Evolutionary conservation across 2,113 vertebrate genomes (phyloP).

Genomic region (Azemiops feae): DNA sequence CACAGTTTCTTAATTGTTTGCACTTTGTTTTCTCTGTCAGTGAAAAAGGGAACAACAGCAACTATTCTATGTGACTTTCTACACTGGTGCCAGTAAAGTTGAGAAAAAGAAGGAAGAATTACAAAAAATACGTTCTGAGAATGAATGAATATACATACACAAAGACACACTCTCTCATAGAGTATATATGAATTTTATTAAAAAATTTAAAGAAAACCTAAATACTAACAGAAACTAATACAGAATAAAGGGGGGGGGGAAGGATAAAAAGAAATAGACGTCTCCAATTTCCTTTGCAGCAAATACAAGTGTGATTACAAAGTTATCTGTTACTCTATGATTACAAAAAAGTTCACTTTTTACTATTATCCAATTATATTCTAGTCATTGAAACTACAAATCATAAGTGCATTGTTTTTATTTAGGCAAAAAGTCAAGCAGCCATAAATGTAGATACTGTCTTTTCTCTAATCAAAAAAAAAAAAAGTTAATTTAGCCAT

Average conservation of each 20-base stretch:
- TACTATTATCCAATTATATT: not conserved
- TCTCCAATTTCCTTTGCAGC: not conserved
- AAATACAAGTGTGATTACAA: too few species aligned
- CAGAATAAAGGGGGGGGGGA: too few species aligned
- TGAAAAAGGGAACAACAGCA: not conserved
- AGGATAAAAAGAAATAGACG: not conserved
- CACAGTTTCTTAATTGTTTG: not conserved
- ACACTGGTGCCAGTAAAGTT: not conserved
- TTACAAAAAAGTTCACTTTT: not conserved
- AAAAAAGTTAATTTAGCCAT: not conserved
- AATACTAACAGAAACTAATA: not conserved
- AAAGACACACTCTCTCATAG: not conserved
- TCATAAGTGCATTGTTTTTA: not conserved
- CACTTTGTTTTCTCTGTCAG: not conserved
- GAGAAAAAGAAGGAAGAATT: not conserved
- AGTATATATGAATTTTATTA: not conserved
- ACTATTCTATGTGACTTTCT: not conserved
- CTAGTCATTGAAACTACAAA: not conserved
- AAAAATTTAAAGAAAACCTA: not conserved
- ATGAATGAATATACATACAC: too few species aligned
- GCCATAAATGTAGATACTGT: not conserved
- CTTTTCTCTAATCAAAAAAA: not conserved
- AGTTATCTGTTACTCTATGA: not conserved
- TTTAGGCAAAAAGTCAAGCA: not conserved
- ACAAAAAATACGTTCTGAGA: not conserved